Evolutionary conservation across 2,888 invertebrate genomes (phyloP).

Genomic region (Clistopyga incitator): DNA sequence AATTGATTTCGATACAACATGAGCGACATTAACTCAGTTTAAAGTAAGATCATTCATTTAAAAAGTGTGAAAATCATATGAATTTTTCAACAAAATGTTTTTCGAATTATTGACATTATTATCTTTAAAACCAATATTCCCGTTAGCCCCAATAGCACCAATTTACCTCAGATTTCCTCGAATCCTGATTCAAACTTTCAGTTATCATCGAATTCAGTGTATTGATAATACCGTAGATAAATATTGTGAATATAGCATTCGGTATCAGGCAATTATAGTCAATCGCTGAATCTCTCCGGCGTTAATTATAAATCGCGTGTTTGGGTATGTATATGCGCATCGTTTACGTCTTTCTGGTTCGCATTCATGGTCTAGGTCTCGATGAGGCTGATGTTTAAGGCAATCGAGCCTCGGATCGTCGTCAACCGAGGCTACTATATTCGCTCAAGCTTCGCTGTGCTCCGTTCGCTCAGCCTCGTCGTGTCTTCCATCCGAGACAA

Average conservation of each 20-base stretch:
- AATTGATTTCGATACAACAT: neutral
- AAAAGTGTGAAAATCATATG: too few species aligned
- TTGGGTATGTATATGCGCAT: neutral
- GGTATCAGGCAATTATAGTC: neutral
- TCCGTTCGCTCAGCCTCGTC: constrained; percentile 23
- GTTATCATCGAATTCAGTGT: too few species aligned
- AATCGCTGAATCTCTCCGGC: neutral
- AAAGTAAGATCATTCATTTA: neutral
- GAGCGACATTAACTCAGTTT: neutral
- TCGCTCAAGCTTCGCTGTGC: constrained; percentile 5
- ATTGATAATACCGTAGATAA: neutral
- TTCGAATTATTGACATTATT: too few species aligned
- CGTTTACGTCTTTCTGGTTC: constrained; percentile 13
- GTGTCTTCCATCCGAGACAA: constrained; percentile 19
- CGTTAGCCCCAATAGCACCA: neutral
- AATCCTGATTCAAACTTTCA: too few species aligned
- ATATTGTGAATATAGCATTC: neutral
- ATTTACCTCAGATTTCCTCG: too few species aligned
- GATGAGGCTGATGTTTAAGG: constrained; percentile 8
- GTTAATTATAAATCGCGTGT: constrained; percentile 4
- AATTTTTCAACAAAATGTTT: too few species aligned
- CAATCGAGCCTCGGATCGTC: constrained; percentile 20
- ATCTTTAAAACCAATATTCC: too few species aligned
- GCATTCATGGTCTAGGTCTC: constrained; percentile 16
- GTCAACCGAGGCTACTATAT: constrained; percentile 9